Conservation (phyloP, 2,113 vertebrate species). For the Taurulus bubalis region DNA sequence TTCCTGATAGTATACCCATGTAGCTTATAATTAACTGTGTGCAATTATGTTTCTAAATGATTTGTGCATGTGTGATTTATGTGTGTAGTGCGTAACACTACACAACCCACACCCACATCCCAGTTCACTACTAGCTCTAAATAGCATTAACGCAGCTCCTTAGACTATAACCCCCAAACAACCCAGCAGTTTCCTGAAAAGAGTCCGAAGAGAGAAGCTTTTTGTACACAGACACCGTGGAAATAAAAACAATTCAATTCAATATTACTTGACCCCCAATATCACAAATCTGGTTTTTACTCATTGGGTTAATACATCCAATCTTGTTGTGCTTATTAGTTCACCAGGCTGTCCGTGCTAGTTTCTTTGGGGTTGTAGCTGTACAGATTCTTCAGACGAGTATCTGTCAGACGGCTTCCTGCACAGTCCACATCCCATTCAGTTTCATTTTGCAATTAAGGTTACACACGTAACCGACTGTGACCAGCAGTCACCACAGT, state of each 20-base stretch:
- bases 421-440: background rate
- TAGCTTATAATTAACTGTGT: too few species aligned
- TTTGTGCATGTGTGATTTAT: background rate
- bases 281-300: background rate
- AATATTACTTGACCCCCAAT: too few species aligned
- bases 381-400: background rate
- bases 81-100: background rate
- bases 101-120: background rate
- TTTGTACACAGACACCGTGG: background rate
- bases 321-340: background rate
- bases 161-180: background rate
- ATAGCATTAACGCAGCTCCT: background rate
- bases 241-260: background rate
- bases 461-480: background rate
- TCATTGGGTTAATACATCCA: background rate
- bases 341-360: background rate
- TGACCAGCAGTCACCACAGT: background rate
- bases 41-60: background rate
- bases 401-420: background rate
- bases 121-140: background rate
- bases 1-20: too few species aligned
- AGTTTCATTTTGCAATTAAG: background rate
- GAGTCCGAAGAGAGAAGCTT: too few species aligned
- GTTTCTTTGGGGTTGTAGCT: background rate
- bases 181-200: background rate